These are phyloP conservation scores for Hirundo rustica DNA, from an alignment of 2,797 vertebrate species.

Conservation along the genomic window DNA sequence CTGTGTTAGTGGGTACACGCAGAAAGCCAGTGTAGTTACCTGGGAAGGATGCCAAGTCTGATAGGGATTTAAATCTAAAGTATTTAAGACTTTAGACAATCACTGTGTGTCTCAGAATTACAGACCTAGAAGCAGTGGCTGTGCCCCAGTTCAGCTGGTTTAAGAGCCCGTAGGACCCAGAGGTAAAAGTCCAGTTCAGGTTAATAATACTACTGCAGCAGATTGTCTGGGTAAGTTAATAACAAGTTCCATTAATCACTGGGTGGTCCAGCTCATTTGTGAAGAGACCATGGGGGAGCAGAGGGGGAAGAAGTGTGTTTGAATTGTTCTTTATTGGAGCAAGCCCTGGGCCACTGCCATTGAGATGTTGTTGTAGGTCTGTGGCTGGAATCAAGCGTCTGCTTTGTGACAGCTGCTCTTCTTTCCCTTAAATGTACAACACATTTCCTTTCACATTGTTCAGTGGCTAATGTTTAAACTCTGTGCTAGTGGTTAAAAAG, in stretches of 20 bases:
- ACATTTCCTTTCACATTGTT: background rate
- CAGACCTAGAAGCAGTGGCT: background rate
- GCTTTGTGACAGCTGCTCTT: constrained; percentile 16
- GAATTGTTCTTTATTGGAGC: background rate
- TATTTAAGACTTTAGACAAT: background rate
- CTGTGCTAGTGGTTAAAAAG: background rate
- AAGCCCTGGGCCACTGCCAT: background rate
- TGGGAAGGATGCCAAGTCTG: background rate
- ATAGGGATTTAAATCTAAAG: background rate
- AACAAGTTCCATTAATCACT: background rate
- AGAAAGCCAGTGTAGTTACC: background rate
- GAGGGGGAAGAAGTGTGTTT: background rate
- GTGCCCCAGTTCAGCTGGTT: background rate
- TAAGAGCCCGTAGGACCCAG: background rate
- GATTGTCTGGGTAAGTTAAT: background rate
- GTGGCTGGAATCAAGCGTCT: background rate
- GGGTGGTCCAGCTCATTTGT: background rate
- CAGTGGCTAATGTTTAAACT: background rate
- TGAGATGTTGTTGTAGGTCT: background rate
- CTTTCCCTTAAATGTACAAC: background rate
- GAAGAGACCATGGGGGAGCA: background rate
- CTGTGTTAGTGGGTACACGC: background rate
- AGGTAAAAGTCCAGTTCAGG: background rate
- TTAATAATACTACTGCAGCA: background rate
- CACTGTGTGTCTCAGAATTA: background rate